Evolutionary conservation across 2,888 invertebrate genomes (phyloP).

Genomic region (Caenorhabditis doughertyi): DNA sequence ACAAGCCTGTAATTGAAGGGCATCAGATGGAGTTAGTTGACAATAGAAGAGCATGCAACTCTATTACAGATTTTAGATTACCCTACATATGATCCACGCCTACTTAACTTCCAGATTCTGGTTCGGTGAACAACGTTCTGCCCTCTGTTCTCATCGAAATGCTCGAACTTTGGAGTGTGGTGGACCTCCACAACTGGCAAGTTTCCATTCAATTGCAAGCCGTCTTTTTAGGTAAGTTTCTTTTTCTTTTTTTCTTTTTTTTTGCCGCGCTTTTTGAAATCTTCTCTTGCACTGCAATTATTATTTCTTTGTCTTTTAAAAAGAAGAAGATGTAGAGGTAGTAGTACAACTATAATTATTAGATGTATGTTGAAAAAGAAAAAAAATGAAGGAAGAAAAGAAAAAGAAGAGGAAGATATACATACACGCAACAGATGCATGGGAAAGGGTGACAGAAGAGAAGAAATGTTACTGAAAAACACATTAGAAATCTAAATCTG

Average conservation of each 20-base stretch:
- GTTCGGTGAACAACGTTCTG: conserved; percentile 73
- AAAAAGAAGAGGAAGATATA: no score
- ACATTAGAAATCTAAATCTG: no score
- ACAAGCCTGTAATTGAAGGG: no score
- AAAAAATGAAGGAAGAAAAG: no score
- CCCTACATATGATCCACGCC: not conserved
- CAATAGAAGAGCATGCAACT: no score
- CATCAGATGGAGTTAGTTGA: no score
- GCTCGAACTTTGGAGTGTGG: conserved; percentile 50
- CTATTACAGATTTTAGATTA: no score
- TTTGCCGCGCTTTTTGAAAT: no score
- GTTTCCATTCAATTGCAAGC: conserved; percentile 70
- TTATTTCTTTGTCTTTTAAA: not conserved
- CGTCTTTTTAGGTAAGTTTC: conserved; percentile 60
- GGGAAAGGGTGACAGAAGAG: not conserved
- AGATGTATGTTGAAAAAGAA: not conserved
- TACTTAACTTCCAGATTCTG: conserved; percentile 64
- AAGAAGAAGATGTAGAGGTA: not conserved
- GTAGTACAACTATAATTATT: conserved; percentile 15
- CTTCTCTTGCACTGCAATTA: no score
- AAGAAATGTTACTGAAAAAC: not conserved
- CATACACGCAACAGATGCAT: not conserved
- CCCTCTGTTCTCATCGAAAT: conserved; percentile 63
- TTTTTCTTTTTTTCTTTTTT: not conserved
- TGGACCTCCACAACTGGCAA: conserved; percentile 66